These are phyloP conservation scores for Thomomys bottae DNA, from an alignment of 2,113 vertebrate genomes.

Conservation along the genomic window DNA sequence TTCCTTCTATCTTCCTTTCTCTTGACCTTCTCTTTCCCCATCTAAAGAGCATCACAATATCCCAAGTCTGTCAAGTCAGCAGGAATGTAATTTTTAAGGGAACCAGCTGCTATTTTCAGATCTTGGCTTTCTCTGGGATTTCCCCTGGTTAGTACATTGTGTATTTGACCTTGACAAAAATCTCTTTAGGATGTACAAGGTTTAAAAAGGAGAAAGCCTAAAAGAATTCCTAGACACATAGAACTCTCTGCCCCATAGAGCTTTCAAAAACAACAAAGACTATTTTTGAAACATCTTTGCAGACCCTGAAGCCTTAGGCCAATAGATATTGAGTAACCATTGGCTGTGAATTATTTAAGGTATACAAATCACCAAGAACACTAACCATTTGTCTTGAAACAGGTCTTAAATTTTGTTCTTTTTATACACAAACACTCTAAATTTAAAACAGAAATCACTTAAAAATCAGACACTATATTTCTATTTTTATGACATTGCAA, in stretches of 20 bases:
- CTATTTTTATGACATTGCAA: constrained; percentile 1
- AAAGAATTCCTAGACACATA: not conserved
- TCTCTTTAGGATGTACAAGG: constrained; percentile 23
- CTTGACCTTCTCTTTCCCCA: not conserved
- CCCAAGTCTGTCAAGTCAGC: constrained; percentile 36
- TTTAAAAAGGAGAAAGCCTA: constrained; percentile 30
- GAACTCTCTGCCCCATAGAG: rapidly evolving
- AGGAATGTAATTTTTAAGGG: not conserved
- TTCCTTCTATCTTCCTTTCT: not conserved
- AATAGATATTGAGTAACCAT: rapidly evolving
- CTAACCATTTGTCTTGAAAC: not conserved
- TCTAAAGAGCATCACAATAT: not conserved
- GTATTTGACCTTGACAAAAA: constrained; percentile 69
- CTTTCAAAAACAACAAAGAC: constrained; percentile 21
- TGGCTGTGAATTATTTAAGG: not conserved
- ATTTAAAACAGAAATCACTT: constrained; percentile 11
- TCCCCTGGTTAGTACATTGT: constrained; percentile 44
- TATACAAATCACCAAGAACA: not conserved
- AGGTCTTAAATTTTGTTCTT: not conserved
- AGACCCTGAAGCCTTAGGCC: not conserved
- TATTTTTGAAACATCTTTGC: rapidly evolving
- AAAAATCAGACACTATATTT: not conserved
- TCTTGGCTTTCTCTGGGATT: constrained; percentile 49
- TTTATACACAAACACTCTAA: not conserved
- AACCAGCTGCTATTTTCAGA: constrained; percentile 57